These are phyloP conservation scores for Rissa tridactyla DNA, from an alignment of 2,113 vertebrate genomes.

Conservation along the genomic window DNA sequence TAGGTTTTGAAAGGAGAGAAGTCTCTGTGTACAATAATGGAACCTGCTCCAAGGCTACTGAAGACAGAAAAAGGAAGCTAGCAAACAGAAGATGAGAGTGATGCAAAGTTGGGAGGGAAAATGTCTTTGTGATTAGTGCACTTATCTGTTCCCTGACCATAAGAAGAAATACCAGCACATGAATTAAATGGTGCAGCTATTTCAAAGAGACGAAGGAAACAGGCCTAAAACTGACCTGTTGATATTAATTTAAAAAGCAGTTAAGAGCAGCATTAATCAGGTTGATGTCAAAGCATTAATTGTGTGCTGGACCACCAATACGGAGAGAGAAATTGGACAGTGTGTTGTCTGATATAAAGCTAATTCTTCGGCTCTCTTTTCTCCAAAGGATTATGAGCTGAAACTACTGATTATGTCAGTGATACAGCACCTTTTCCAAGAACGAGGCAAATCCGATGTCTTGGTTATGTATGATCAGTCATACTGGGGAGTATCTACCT, in stretches of 20 bases:
- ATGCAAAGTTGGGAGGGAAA: background rate
- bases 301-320: background rate
- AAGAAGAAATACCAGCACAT: background rate
- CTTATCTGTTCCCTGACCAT: background rate
- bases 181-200: background rate
- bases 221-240: background rate
- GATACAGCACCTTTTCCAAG: background rate
- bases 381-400: background rate
- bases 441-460: background rate
- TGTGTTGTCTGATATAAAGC: fast-evolving
- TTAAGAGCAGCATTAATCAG: background rate
- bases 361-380: background rate
- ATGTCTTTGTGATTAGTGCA: background rate
- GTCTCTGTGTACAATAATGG: background rate
- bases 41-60: background rate
- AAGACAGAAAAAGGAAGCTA: background rate
- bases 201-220: background rate
- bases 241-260: background rate
- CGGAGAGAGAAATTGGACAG: background rate
- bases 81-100: background rate
- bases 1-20: background rate
- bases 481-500: background rate
- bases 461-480: background rate
- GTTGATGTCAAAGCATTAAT: background rate
- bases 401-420: background rate